phyloP scores from a whole-genome alignment of 2,113 vertebrate genomes.

The Arothron firmamentum region DNA sequence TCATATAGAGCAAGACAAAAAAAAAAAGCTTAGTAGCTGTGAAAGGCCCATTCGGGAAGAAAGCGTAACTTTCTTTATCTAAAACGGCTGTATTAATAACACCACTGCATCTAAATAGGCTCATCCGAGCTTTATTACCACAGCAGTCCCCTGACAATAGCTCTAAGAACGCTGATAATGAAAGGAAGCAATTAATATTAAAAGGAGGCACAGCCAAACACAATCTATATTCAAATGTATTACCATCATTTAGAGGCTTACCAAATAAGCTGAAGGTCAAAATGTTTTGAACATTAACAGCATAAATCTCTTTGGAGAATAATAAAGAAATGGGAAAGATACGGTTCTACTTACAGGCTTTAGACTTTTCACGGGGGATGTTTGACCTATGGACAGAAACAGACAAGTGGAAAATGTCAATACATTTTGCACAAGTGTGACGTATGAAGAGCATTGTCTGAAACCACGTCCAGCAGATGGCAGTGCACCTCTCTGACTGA shows the following conservation, averaged over 20 bases:
- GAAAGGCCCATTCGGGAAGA: conserved; percentile 43
- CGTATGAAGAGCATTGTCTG: too few species aligned
- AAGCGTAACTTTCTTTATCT: conserved; percentile 58
- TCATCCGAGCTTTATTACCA: conserved; percentile 67
- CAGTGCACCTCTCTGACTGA: conserved; percentile 43
- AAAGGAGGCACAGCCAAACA: conserved; percentile 57
- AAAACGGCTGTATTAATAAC: conserved; percentile 59
- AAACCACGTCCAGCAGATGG: conserved; percentile 54
- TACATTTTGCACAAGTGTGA: neutral
- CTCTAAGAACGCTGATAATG: conserved; percentile 42
- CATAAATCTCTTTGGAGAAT: conserved; percentile 25
- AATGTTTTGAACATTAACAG: conserved; percentile 51
- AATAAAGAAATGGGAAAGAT: conserved; percentile 20
- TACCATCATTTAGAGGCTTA: conserved; percentile 66
- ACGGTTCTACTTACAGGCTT: conserved; percentile 85
- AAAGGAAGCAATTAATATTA: conserved; percentile 68
- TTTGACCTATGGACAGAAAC: conserved; percentile 80
- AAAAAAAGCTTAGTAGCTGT: conserved; percentile 26
- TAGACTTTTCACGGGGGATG: conserved; percentile 89
- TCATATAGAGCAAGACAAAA: conserved; percentile 23
- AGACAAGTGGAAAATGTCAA: conserved; percentile 31
- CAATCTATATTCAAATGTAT: conserved; percentile 71
- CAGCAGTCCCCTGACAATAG: conserved; percentile 65
- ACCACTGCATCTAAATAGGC: conserved; percentile 52
- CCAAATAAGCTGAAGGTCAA: conserved; percentile 59